phyloP scores from a whole-genome alignment of 2,113 vertebrate species.

The Amphilophus citrinellus region DNA sequence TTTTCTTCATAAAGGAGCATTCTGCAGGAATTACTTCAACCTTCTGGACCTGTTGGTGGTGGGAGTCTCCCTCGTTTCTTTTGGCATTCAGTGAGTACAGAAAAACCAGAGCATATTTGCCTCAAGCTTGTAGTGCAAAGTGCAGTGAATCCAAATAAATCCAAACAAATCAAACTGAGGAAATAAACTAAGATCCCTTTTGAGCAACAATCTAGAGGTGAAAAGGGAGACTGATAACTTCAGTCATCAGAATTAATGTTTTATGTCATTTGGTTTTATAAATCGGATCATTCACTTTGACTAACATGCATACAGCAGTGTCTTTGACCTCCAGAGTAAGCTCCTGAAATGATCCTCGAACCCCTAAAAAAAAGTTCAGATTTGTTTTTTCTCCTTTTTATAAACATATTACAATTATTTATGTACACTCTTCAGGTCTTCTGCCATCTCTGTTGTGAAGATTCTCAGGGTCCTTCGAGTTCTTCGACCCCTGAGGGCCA shows the following conservation, averaged over 20 bases:
- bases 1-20: slow-evolving; percentile 97
- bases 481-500: slow-evolving; percentile 94
- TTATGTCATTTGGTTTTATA: background rate
- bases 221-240: background rate
- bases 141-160: too few species aligned
- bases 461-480: slow-evolving; percentile 96
- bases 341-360: background rate
- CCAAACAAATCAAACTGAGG: background rate
- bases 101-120: background rate
- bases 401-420: background rate
- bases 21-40: slow-evolving; percentile 99
- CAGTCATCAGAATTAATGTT: background rate
- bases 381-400: background rate
- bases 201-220: background rate
- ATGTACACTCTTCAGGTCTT: slow-evolving; percentile 84
- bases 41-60: slow-evolving; percentile 97
- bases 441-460: slow-evolving; percentile 99
- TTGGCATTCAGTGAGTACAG: slow-evolving; percentile 97
- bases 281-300: background rate
- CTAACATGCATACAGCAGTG: background rate
- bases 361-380: background rate
- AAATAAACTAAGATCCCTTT: background rate
- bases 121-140: background rate
- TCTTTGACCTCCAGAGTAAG: background rate
- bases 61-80: slow-evolving; percentile 97